Evolutionary conservation across 2,113 vertebrate species (phyloP).

Genomic region (Dasyprocta punctata): DNA sequence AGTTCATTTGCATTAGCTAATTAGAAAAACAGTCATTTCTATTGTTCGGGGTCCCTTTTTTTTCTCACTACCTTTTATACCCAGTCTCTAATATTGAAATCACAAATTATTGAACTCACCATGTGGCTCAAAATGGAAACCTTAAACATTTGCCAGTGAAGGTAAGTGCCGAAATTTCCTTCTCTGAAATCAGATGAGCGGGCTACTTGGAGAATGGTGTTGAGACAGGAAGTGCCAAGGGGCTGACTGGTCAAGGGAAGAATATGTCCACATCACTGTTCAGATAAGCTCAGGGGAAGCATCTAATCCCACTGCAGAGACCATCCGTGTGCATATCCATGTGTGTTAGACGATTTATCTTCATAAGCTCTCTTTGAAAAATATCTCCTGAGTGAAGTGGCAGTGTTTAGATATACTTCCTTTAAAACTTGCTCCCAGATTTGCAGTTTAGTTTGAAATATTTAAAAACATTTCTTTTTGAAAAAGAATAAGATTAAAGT

Average conservation of each 20-base stretch:
- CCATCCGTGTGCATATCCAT: fast-evolving
- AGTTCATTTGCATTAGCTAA: constrained; percentile 53
- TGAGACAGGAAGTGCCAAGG: background rate
- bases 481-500: background rate
- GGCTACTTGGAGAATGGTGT: background rate
- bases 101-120: constrained; percentile 2
- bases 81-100: constrained; percentile 23
- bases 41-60: background rate
- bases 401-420: background rate
- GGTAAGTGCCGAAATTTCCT: background rate
- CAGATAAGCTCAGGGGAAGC: background rate
- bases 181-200: background rate
- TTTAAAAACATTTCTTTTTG: background rate
- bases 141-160: constrained; percentile 38
- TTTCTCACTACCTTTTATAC: background rate
- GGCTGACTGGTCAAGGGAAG: background rate
- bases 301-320: background rate
- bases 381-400: background rate
- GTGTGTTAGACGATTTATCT: background rate
- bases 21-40: constrained; percentile 11
- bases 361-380: background rate
- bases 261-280: background rate
- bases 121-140: background rate
- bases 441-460: constrained; percentile 18
- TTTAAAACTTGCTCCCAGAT: background rate